These are phyloP conservation scores for Hippocampus zosterae DNA, from an alignment of 2,113 vertebrate species.

Conservation along the genomic window DNA sequence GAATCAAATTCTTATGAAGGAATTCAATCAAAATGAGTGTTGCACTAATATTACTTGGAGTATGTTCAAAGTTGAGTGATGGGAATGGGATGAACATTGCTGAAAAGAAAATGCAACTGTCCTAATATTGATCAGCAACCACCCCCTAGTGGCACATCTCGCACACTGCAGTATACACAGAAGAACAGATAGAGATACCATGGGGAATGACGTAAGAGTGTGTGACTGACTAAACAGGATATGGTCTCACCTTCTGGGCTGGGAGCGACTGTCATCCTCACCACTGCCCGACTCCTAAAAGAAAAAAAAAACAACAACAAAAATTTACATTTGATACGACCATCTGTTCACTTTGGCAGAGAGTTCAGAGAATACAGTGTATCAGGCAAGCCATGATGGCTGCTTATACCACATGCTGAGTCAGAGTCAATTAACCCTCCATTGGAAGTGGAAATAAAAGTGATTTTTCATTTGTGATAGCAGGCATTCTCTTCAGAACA, in stretches of 20 bases:
- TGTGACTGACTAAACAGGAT: slow-evolving; percentile 27
- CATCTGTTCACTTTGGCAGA: slow-evolving; percentile 3
- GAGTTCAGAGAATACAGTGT: slow-evolving; percentile 3
- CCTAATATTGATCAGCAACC: slow-evolving; percentile 27
- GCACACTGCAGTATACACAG: not conserved
- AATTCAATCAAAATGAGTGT: not conserved
- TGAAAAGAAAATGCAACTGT: not conserved
- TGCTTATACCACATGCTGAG: slow-evolving; percentile 11
- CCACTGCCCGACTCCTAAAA: slow-evolving; percentile 89
- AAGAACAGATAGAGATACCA: slow-evolving; percentile 5
- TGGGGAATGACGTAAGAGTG: slow-evolving; percentile 12
- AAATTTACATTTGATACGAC: slow-evolving; percentile 1
- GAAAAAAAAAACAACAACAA: not conserved
- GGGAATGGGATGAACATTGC: not conserved
- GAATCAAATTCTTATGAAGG: too few relatives aligned
- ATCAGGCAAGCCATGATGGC: slow-evolving; percentile 1
- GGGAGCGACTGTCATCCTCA: slow-evolving; percentile 89
- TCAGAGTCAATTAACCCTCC: slow-evolving; percentile 34
- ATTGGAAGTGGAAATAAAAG: not conserved
- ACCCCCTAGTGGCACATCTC: slow-evolving; percentile 51
- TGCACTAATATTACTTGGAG: not conserved
- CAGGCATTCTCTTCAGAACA: slow-evolving; percentile 23
- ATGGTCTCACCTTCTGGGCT: slow-evolving; percentile 84
- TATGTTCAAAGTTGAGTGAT: not conserved
- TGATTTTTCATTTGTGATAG: slow-evolving; percentile 30